Evolutionary conservation across 1,140 invertebrate species (phyloP).

Genomic region (Lithobius niger): DNA sequence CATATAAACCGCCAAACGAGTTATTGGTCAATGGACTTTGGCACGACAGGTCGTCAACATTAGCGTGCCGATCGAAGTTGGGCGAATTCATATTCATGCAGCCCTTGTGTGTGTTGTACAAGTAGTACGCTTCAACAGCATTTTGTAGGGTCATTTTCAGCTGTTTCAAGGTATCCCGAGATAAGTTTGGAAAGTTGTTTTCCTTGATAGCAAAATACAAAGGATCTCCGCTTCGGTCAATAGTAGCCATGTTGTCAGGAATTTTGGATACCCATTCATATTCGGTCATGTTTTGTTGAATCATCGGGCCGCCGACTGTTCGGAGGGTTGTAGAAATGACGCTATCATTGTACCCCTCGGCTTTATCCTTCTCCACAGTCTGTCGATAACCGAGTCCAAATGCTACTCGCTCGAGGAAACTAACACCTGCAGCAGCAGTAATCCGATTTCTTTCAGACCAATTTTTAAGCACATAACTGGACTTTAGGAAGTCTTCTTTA

Average conservation of each 20-base stretch:
- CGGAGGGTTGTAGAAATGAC: too few relatives aligned
- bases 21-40: neutral
- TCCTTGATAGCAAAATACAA: neutral
- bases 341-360: too few relatives aligned
- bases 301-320: too few relatives aligned
- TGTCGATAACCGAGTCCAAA: too few relatives aligned
- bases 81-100: constrained; percentile 7
- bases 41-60: constrained; percentile 5
- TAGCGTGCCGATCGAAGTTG: constrained; percentile 14
- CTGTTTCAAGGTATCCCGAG: neutral
- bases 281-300: too few relatives aligned
- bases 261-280: neutral
- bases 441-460: neutral
- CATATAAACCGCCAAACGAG: constrained; percentile 4
- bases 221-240: neutral
- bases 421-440: neutral
- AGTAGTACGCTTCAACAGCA: neutral
- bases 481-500: neutral
- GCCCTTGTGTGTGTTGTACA: neutral
- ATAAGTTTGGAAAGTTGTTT: neutral
- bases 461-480: neutral
- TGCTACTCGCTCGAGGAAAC: neutral
- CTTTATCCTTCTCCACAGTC: too few relatives aligned
- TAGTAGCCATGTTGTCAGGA: neutral
- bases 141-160: neutral